phyloP scores from a whole-genome alignment of 2,888 invertebrate genomes.

The Apamea crenata region DNA sequence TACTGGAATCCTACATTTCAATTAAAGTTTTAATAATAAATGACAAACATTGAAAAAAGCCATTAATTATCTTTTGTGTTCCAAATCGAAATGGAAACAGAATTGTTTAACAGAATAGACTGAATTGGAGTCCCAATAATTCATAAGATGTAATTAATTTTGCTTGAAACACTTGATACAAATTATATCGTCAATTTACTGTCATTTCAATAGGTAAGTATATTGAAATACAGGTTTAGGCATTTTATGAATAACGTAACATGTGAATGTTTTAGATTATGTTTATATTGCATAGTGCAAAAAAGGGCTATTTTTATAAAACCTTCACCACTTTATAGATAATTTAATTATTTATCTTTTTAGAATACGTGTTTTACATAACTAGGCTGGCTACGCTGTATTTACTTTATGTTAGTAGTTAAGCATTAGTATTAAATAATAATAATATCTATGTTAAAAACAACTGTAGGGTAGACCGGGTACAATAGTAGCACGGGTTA shows the following conservation, averaged over 20 bases:
- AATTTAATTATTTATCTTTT: too few relatives aligned
- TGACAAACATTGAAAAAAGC: not conserved
- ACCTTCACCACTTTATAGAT: too few relatives aligned
- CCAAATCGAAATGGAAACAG: constrained; percentile 21
- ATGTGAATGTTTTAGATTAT: too few relatives aligned
- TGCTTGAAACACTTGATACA: not conserved
- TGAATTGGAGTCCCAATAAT: constrained; percentile 14
- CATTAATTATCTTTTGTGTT: constrained; percentile 5
- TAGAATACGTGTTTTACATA: too few relatives aligned
- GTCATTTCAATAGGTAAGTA: not conserved
- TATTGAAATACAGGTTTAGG: not conserved
- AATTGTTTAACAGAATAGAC: constrained; percentile 4
- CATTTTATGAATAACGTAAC: not conserved
- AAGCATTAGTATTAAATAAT: too few relatives aligned
- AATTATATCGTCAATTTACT: not conserved
- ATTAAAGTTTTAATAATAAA: not conserved
- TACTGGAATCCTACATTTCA: not conserved
- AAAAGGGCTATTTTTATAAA: too few relatives aligned
- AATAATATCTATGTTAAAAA: too few relatives aligned
- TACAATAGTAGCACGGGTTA: too few relatives aligned
- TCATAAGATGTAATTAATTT: constrained; percentile 37
- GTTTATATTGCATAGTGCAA: too few relatives aligned
- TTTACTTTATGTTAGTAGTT: too few relatives aligned
- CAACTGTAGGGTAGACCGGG: too few relatives aligned
- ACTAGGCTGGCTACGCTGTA: too few relatives aligned